A percentile compares a stretch with the other conserved stretches of the same genome.
Conservation (phyloP, 2,888 invertebrate genomes). For the Lapara coniferarum region DNA sequence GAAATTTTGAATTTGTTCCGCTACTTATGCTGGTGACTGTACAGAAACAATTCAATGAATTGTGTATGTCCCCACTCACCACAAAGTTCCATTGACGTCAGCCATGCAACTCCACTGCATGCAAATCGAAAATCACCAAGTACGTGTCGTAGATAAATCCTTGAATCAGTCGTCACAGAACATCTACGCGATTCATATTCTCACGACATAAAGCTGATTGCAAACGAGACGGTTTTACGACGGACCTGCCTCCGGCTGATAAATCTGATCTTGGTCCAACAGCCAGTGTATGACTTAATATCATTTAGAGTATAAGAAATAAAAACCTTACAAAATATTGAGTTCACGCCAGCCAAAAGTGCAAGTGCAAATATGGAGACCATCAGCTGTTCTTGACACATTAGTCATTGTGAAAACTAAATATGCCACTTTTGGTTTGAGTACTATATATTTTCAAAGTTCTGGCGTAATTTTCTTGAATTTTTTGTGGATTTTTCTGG, state of each 20-base stretch:
- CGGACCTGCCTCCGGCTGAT: background rate
- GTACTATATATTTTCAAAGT: too few relatives aligned
- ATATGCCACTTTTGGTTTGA: too few relatives aligned
- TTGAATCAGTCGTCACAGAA: background rate
- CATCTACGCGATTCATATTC: slow-evolving; percentile 4
- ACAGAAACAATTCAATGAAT: too few relatives aligned
- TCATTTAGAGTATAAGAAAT: background rate
- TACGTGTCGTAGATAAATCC: slow-evolving; percentile 27
- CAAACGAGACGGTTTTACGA: background rate
- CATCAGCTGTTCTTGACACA: too few relatives aligned
- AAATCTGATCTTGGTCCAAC: background rate
- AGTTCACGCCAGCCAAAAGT: background rate
- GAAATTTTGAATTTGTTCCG: too few relatives aligned
- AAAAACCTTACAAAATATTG: background rate
- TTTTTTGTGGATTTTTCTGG: background rate
- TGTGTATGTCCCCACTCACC: background rate
- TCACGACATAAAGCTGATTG: slow-evolving; percentile 8
- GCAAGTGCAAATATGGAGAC: too few relatives aligned
- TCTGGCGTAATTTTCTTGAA: too few relatives aligned
- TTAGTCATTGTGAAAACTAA: too few relatives aligned
- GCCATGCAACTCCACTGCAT: slow-evolving; percentile 13
- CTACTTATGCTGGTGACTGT: too few relatives aligned
- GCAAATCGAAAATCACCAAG: slow-evolving; percentile 12
- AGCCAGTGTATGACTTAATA: background rate
- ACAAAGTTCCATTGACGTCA: slow-evolving; percentile 3